Evolutionary conservation across 2,113 vertebrate species (phyloP), one percentile per base, ranked within the genome.

Genomic region (Ptychochromis oligacanthus): DNA sequence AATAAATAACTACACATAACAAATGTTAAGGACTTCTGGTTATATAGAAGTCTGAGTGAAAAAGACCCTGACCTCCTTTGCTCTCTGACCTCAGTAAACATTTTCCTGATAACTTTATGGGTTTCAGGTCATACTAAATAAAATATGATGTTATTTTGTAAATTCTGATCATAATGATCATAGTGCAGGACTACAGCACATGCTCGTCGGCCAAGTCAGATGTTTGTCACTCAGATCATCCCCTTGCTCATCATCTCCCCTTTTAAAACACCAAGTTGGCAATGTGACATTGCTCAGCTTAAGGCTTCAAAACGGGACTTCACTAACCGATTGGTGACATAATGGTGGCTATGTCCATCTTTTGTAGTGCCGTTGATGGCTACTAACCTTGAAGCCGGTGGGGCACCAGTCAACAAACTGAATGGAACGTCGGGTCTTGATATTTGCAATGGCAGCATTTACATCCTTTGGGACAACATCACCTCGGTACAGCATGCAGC

Each of bases 351-450:
- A 6, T 46, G 31, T 72, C 17, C 6, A 20, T 72, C 8, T 26
- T 59, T 13, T 14, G 6, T n/a, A 52, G n/a, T n/a, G n/a, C 17
- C 26, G 52, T 20, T 72, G 6, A 72, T 72, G 43, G 24, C 67
- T 3, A 40, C 92, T 92, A 90, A 95, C 96, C 97, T 98, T 98
- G 84, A 97, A 97, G 3, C 97, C 97, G 82, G 96, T 97, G 1
- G 97, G 97, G 86, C 96, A 97, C 96, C 96, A 97, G 93, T 97
- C 96, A 49, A 97, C 96, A 80, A 98, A 98, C 92, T 97, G 97
- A 84, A 97, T 96, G 7, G 92, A 96, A 6, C 93, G 94, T 85
- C 97, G 96, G 77, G 95, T 97, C 92, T 98, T 97, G 83, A 98
- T 96, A 20, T 95, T 92, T 0, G 97, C 96, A 14, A 97, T 97